Conservation (phyloP, 35 echinoderm and acorn worm species). For the Ophioderma brevispina region DNA sequence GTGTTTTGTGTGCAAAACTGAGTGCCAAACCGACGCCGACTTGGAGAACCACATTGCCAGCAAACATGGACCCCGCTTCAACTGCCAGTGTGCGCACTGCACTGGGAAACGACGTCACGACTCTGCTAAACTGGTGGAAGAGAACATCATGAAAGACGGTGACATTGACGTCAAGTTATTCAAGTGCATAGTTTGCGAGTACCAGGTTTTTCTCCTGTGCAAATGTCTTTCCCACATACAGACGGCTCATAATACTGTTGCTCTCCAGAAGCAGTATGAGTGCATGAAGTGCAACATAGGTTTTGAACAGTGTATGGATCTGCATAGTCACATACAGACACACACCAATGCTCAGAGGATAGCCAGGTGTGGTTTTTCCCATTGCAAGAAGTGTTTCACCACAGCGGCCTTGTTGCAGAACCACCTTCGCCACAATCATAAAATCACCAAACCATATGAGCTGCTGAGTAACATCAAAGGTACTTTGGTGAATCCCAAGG, state of each 20-base stretch:
- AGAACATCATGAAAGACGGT: neutral
- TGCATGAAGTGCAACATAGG: neutral
- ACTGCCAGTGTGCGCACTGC: neutral
- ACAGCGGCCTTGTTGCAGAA: neutral
- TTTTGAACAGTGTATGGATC: neutral
- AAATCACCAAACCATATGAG: neutral
- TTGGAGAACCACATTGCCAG: neutral
- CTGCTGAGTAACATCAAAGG: neutral
- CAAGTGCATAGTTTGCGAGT: neutral
- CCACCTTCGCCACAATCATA: neutral
- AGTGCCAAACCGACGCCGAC: neutral
- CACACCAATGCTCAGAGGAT: neutral
- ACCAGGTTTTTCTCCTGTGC: neutral
- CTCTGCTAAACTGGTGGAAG: neutral
- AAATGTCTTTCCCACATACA: neutral
- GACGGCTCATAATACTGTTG: neutral
- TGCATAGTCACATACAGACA: neutral
- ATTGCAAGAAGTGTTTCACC: neutral
- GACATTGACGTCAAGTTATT: neutral
- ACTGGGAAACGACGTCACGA: neutral
- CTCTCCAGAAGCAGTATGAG: neutral
- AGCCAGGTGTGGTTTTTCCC: neutral
- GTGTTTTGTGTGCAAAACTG: neutral
- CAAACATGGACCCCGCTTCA: neutral
- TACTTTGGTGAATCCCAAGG: no score